Percentiles rank a stretch among this genome's conserved stretches.
Conservation (phyloP, 2,113 vertebrate species). For the Dicaeum eximium region DNA sequence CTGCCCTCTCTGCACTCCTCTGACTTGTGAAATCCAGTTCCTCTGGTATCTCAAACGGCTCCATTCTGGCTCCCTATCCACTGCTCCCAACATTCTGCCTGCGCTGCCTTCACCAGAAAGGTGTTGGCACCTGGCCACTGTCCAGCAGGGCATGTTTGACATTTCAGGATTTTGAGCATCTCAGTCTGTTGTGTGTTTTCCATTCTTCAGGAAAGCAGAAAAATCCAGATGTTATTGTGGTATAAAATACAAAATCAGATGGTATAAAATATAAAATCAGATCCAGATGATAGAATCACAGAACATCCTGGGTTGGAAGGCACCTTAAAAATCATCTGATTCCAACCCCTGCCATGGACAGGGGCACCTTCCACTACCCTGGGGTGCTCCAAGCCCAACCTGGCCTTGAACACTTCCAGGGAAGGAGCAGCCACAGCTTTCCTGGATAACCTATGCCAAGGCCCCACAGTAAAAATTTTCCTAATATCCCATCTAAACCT, state of each 20-base stretch:
- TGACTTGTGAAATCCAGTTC: neutral
- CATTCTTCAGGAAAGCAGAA: neutral
- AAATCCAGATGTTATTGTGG: neutral
- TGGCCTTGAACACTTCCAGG: neutral
- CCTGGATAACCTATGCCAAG: neutral
- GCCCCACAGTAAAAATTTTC: neutral
- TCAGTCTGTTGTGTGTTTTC: neutral
- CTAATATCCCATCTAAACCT: neutral
- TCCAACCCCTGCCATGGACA: neutral
- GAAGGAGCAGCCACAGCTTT: neutral
- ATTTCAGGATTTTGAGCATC: neutral
- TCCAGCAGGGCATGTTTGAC: neutral
- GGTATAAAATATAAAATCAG: neutral
- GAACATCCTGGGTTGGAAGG: rapidly evolving
- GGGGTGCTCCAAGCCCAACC: neutral
- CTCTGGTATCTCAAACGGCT: neutral
- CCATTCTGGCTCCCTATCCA: neutral
- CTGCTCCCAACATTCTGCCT: rapidly evolving
- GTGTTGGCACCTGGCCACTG: neutral
- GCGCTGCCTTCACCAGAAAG: neutral
- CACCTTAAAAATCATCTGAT: neutral
- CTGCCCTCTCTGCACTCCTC: neutral
- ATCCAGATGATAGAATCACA: neutral
- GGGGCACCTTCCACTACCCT: neutral
- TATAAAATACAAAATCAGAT: neutral